phyloP scores from a whole-genome alignment of 2,797 vertebrate species.

The Enteromius thamalakanensis region DNA sequence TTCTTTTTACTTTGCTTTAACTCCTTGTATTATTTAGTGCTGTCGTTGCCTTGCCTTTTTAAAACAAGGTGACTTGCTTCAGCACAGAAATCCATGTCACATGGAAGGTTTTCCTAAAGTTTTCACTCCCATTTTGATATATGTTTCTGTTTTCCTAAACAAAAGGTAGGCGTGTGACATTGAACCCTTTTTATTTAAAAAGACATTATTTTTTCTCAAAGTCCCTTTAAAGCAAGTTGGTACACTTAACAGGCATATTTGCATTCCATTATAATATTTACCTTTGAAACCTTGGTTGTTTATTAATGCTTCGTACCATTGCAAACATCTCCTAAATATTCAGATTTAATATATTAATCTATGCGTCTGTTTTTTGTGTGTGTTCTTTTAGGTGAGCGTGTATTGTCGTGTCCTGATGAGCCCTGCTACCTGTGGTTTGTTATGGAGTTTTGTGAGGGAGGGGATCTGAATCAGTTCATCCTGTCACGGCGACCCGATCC shows the following conservation, averaged over 20 bases:
- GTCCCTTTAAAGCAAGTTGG: background rate
- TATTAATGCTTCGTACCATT: background rate
- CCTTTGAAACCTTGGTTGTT: background rate
- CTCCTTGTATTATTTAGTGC: background rate
- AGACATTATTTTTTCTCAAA: background rate
- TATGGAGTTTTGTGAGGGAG: conserved; percentile 98
- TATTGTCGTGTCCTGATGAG: conserved; percentile 87
- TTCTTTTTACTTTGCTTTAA: background rate
- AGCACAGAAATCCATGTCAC: background rate
- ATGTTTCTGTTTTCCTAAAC: background rate
- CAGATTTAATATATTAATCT: background rate
- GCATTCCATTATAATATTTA: background rate
- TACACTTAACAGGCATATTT: background rate
- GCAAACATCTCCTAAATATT: background rate
- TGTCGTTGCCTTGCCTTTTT: background rate
- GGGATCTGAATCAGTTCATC: conserved; percentile 95
- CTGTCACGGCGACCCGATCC: conserved; percentile 88
- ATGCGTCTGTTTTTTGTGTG: background rate
- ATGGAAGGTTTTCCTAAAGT: background rate
- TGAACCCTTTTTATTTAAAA: background rate
- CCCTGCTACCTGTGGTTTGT: conserved; percentile 97
- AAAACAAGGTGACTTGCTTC: background rate
- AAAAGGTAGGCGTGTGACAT: background rate
- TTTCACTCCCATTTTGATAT: background rate
- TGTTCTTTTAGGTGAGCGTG: conserved; percentile 84